These are phyloP conservation scores for Tanypteryx hageni DNA, from an alignment of 2,888 invertebrate genomes.

Conservation along the genomic window DNA sequence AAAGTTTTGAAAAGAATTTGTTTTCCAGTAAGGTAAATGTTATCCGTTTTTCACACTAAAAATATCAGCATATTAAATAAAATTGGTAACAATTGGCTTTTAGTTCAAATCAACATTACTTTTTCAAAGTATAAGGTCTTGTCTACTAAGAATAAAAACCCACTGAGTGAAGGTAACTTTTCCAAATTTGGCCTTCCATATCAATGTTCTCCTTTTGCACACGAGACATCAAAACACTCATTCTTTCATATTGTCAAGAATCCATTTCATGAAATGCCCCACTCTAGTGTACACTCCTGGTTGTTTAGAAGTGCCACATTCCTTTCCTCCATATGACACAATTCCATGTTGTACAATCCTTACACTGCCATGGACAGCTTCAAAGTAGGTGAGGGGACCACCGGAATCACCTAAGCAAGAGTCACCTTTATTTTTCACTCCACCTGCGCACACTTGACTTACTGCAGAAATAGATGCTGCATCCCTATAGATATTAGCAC, in stretches of 20 bases:
- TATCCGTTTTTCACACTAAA: no score
- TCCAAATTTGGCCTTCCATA: no score
- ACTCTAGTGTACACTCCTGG: slow-evolving; percentile 69
- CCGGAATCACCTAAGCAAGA: slow-evolving; percentile 69
- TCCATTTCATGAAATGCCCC: slow-evolving; percentile 68
- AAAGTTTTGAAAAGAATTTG: no score
- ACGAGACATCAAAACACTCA: slow-evolving; percentile 9
- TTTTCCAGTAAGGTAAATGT: no score
- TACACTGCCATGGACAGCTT: slow-evolving; percentile 65
- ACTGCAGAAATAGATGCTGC: neutral
- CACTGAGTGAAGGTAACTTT: no score
- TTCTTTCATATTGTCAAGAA: slow-evolving; percentile 69
- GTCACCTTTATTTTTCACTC: slow-evolving; percentile 67
- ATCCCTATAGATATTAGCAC: neutral
- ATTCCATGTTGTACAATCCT: slow-evolving; percentile 69
- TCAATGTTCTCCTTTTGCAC: no score
- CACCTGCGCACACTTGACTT: slow-evolving; percentile 69
- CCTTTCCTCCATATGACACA: slow-evolving; percentile 68
- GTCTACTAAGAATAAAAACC: no score
- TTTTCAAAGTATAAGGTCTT: no score
- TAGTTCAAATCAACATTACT: no score
- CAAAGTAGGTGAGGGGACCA: slow-evolving; percentile 67
- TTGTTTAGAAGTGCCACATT: slow-evolving; percentile 68
- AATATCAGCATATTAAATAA: no score
- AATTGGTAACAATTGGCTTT: no score